Percentiles rank a stretch among this genome's conserved stretches.
phyloP scores from a whole-genome alignment of 35 echinoderm and acorn worm genomes.

The Amphiura filiformis region DNA sequence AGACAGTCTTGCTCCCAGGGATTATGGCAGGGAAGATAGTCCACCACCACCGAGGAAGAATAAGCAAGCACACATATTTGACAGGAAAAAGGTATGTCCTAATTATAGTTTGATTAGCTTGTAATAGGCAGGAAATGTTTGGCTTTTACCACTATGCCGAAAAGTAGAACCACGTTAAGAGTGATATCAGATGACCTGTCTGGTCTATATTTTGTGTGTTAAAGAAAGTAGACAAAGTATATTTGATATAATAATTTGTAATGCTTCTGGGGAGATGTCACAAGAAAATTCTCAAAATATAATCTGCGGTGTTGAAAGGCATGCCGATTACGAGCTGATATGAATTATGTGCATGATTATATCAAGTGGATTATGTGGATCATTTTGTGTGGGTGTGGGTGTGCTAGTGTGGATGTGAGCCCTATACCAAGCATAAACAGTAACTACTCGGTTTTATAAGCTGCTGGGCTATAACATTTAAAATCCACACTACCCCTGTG shows the following conservation, averaged over 20 bases:
- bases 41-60: not conserved
- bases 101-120: no score
- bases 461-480: no score
- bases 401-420: not conserved
- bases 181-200: not conserved
- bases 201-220: no score
- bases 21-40: conserved; percentile 32
- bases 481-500: no score
- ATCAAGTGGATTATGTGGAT: not conserved
- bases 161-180: not conserved
- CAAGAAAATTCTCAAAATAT: no score
- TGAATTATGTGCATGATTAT: not conserved
- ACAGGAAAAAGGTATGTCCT: conserved; percentile 74
- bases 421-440: not conserved
- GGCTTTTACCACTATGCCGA: no score
- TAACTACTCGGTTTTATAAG: no score
- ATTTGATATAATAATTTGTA: no score
- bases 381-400: not conserved
- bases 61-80: conserved; percentile 73
- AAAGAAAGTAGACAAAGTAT: no score
- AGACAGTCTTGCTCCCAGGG: conserved; percentile 54
- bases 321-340: not conserved
- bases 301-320: no score
- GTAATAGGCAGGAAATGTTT: no score
- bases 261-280: no score